Conservation (phyloP, 2,888 invertebrate species). For the Herminia tarsipennalis region DNA sequence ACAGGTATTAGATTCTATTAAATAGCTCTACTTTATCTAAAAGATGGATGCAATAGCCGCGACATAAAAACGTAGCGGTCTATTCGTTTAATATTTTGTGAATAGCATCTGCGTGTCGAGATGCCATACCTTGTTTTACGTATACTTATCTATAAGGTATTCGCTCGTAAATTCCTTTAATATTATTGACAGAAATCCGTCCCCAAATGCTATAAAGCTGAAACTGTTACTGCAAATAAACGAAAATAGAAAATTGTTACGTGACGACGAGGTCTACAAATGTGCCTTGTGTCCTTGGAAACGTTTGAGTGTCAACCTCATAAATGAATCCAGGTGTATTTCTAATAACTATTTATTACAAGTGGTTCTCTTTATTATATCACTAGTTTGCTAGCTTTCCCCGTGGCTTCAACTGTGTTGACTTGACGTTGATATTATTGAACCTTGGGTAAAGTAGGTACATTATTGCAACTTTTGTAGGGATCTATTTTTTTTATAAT, state of each 20-base stretch:
- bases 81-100: conserved; percentile 32
- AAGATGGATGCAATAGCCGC: conserved; percentile 8
- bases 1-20: too few relatives aligned
- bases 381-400: too few relatives aligned
- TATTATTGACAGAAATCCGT: conserved; percentile 67
- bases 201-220: conserved; percentile 60
- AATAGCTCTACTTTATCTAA: too few relatives aligned
- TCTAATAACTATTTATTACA: conserved; percentile 8
- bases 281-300: conserved; percentile 39
- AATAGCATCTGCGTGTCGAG: conserved; percentile 50
- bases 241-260: conserved; percentile 66
- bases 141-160: conserved; percentile 52
- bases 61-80: conserved; percentile 14
- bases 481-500: too few relatives aligned
- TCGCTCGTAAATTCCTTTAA: conserved; percentile 61
- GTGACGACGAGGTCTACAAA: conserved; percentile 43
- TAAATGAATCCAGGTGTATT: conserved; percentile 9
- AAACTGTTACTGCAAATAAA: conserved; percentile 69
- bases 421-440: too few relatives aligned
- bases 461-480: too few relatives aligned
- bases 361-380: not conserved
- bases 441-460: too few relatives aligned
- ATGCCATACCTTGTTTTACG: conserved; percentile 52
- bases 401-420: too few relatives aligned
- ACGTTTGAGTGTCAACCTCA: conserved; percentile 14